Conservation (phyloP, 2,113 vertebrate genomes). For the Dicrurus megarhynchus region DNA sequence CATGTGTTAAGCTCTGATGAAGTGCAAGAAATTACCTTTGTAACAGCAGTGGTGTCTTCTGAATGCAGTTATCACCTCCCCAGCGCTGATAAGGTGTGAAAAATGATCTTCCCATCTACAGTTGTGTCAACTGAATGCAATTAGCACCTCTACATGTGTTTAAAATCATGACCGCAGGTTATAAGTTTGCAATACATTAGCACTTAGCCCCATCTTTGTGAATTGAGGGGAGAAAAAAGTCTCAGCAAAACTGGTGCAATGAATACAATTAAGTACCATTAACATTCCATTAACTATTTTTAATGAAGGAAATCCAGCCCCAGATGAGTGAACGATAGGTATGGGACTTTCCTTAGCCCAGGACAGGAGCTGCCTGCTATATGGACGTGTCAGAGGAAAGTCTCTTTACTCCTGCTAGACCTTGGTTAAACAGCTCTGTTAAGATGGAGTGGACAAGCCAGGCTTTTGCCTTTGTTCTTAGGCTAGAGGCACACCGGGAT, state of each 20-base stretch:
- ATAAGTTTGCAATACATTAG: constrained; percentile 38
- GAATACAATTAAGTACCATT: constrained; percentile 34
- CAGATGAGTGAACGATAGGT: not conserved
- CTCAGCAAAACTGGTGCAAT: not conserved
- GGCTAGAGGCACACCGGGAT: not conserved
- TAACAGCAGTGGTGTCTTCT: constrained; percentile 46
- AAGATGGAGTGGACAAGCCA: not conserved
- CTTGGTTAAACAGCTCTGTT: not conserved
- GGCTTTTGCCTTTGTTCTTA: not conserved
- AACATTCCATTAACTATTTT: constrained; percentile 41
- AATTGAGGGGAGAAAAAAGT: not conserved
- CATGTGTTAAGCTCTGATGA: constrained; percentile 36
- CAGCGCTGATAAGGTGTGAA: constrained; percentile 58
- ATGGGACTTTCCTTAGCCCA: not conserved
- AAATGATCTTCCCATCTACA: constrained; percentile 58
- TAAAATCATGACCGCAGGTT: constrained; percentile 60
- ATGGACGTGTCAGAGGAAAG: not conserved
- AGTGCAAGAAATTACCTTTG: constrained; percentile 62
- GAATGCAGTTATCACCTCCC: constrained; percentile 58
- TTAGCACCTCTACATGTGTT: constrained; percentile 66
- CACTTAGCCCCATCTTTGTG: constrained; percentile 45
- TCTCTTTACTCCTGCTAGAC: not conserved
- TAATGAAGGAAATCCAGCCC: constrained; percentile 7
- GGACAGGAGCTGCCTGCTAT: not conserved
- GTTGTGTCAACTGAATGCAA: constrained; percentile 65